These are phyloP conservation scores for Bombus superbus DNA, from an alignment of 1,140 invertebrate genomes.

Conservation along the genomic window DNA sequence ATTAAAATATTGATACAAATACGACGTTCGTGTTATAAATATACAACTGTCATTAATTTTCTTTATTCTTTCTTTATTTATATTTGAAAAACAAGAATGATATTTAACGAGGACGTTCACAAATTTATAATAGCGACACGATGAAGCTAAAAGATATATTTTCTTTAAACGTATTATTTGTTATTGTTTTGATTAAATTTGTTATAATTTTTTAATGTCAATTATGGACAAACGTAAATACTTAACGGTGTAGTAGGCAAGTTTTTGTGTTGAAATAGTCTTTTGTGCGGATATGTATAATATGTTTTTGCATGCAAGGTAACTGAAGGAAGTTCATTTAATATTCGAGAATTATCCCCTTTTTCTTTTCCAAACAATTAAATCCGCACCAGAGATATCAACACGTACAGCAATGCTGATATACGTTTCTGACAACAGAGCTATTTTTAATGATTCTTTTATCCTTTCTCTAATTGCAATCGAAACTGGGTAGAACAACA, in stretches of 20 bases:
- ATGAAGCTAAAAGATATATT: background rate
- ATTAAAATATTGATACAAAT: conserved; percentile 4
- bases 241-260: background rate
- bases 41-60: background rate
- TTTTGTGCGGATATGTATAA: background rate
- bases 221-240: background rate
- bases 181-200: conserved; percentile 2
- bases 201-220: background rate
- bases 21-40: background rate
- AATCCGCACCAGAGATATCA: background rate
- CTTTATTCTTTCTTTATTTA: background rate
- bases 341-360: background rate
- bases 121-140: background rate
- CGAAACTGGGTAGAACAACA: conserved; percentile 22
- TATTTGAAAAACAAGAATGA: background rate
- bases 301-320: background rate
- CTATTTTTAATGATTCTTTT: background rate
- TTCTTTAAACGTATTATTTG: background rate
- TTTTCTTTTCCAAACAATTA: background rate
- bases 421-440: background rate
- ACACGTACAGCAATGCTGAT: no score
- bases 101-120: background rate
- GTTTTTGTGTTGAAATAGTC: background rate
- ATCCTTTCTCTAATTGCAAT: background rate
- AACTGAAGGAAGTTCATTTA: background rate